Base-by-base conservation (phyloP, 2,888 invertebrate species). In the Graphium colonna region DNA sequence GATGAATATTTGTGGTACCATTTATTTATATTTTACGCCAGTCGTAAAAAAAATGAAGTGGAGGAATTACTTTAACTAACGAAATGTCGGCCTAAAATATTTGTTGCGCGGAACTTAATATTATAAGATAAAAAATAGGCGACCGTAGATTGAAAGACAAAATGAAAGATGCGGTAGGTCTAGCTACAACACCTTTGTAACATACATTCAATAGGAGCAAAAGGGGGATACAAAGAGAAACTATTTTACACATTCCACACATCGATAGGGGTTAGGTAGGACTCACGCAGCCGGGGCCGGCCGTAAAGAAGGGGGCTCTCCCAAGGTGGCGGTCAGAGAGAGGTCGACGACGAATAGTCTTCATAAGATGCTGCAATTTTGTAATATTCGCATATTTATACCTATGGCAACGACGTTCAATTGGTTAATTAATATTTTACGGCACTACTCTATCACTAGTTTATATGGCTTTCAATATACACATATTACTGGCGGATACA, bases 271-370 rank as follows among this genome's bases (percentile, higher is more conserved):
- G 77, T 74, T 56, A 75, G 77, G 65, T 67, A 76, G 83, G 79
- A 88, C 89, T 88, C 89, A 89, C 89, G 81, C 80, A 82, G 86
- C 82, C 82, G 75, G 65, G 70, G 83, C 65, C 73, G 82, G 76
- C 82, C 85, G 71, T 73, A 69, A 71, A 79, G 73, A 76, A 78
- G 81, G 80, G 84, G 86, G 83, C 84, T 79, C 79, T 85, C 87
- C 86, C 81, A 79, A 72, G 79, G 68, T 71, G 77, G 90, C 72
- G 85, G 89, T 91, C 93, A 93, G 88, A 93, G 92, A 84, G 93
- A 93, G 71, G 93, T 93, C 82, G 93, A 93, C 83, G 93, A 93
- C 78, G 93, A 93, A 90, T 92, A 92, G 88, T 92, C 92, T 91
- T 93, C 92, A 91, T 91, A 92, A 85, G 92, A 92, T 90, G 92